Evolutionary conservation across 2,113 vertebrate species (phyloP).

Genomic region (Tylochromis polylepis): DNA sequence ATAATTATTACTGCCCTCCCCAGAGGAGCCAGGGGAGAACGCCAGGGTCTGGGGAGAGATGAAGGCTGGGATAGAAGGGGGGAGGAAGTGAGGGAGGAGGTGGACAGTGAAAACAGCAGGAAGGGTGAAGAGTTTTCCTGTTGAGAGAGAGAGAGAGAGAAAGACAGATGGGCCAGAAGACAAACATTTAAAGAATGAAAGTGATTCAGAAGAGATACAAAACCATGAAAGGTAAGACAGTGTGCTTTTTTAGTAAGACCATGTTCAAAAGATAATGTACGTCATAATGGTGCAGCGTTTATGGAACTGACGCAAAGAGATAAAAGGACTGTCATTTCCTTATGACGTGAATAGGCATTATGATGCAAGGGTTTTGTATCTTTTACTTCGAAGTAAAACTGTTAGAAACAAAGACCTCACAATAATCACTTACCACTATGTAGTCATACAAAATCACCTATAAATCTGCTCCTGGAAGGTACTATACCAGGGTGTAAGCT

Average conservation of each 20-base stretch:
- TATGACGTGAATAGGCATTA: neutral
- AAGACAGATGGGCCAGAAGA: conserved; percentile 3
- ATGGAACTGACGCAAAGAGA: neutral
- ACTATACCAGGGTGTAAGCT: neutral
- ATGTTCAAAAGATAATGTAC: neutral
- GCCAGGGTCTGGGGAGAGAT: conserved; percentile 44
- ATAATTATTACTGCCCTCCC: conserved; percentile 81
- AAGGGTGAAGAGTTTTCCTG: conserved; percentile 50
- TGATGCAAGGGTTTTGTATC: neutral
- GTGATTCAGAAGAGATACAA: neutral
- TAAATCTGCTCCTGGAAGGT: neutral
- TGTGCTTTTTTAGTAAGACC: neutral
- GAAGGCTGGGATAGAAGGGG: conserved; percentile 40
- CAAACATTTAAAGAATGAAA: conserved; percentile 7
- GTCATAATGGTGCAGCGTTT: neutral
- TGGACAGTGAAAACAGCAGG: conserved; percentile 30
- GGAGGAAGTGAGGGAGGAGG: neutral
- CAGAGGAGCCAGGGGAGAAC: conserved; percentile 49
- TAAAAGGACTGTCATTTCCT: neutral
- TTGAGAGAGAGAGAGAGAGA: conserved; percentile 16
- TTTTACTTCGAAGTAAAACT: neutral
- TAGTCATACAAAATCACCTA: neutral
- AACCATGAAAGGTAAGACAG: neutral
- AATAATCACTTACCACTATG: neutral
- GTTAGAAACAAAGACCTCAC: neutral